Percentiles rank a stretch among this genome's conserved stretches.
Conservation (phyloP, 2,113 vertebrate species). For the Silurus meridionalis region DNA sequence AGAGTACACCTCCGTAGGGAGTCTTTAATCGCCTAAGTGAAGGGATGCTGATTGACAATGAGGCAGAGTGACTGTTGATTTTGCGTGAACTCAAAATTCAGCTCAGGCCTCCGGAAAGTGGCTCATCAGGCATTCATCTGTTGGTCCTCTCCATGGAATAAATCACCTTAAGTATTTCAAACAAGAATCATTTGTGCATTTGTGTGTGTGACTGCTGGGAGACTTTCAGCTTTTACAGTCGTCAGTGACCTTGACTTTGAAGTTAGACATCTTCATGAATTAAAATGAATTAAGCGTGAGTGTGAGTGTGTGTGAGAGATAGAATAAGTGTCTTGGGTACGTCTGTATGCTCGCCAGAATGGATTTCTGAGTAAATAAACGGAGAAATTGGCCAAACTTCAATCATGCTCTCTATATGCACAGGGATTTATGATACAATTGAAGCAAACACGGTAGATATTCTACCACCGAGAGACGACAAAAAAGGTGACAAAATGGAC, state of each 20-base stretch:
- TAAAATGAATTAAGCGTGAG: conserved; percentile 45
- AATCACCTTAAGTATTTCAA: conserved; percentile 49
- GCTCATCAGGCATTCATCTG: conserved; percentile 42
- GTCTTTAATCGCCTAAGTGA: conserved; percentile 33
- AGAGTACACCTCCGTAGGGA: conserved; percentile 1
- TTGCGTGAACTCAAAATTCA: neutral
- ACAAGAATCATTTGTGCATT: conserved; percentile 40
- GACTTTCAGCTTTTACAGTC: conserved; percentile 49
- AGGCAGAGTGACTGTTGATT: neutral
- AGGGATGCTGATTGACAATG: conserved; percentile 36
- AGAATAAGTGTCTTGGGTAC: neutral
- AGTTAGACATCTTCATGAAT: conserved; percentile 43
- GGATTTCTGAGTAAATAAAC: conserved; percentile 65
- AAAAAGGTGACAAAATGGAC: conserved; percentile 53
- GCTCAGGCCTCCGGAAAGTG: conserved; percentile 16
- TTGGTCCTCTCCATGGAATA: conserved; percentile 37
- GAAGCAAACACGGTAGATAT: conserved; percentile 55
- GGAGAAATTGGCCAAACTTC: conserved; percentile 69
- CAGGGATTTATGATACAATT: conserved; percentile 57
- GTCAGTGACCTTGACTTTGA: conserved; percentile 49
- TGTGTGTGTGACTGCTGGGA: conserved; percentile 35
- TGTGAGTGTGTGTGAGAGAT: conserved; percentile 39
- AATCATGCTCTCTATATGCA: conserved; percentile 66
- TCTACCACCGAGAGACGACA: conserved; percentile 24
- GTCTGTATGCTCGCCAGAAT: neutral